A percentile compares a stretch with the other conserved stretches of the same genome.
phyloP scores from a whole-genome alignment of 2,113 vertebrate species.

The Cnemophilus loriae region DNA sequence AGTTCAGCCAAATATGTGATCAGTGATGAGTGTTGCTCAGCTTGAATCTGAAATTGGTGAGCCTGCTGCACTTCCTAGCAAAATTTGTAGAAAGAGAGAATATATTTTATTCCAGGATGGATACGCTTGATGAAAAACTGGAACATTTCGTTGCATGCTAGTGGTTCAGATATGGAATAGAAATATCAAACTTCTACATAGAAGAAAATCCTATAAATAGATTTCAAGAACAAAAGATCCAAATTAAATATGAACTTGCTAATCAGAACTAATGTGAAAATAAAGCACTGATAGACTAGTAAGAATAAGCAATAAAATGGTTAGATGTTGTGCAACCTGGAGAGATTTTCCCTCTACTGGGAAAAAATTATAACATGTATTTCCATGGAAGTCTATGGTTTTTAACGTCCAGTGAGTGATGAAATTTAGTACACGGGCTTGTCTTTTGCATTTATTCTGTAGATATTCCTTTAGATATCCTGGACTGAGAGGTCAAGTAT shows the following conservation, averaged over 20 bases:
- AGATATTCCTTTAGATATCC: neutral
- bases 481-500: neutral
- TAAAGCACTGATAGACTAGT: neutral
- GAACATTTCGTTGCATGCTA: neutral
- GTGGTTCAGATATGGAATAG: neutral
- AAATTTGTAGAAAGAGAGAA: neutral
- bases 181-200: neutral
- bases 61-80: neutral
- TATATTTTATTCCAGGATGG: neutral
- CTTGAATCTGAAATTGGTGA: neutral
- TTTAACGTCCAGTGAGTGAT: neutral
- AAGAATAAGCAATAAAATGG: neutral
- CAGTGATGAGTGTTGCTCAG: neutral
- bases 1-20: neutral
- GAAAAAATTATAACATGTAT: neutral
- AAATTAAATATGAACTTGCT: neutral
- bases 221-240: neutral
- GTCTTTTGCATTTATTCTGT: neutral
- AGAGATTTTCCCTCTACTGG: neutral
- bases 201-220: neutral
- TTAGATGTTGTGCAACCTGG: neutral
- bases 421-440: neutral
- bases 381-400: neutral
- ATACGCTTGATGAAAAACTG: neutral
- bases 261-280: neutral